phyloP scores from a whole-genome alignment of 2,113 vertebrate species.

The Garra rufa region DNA sequence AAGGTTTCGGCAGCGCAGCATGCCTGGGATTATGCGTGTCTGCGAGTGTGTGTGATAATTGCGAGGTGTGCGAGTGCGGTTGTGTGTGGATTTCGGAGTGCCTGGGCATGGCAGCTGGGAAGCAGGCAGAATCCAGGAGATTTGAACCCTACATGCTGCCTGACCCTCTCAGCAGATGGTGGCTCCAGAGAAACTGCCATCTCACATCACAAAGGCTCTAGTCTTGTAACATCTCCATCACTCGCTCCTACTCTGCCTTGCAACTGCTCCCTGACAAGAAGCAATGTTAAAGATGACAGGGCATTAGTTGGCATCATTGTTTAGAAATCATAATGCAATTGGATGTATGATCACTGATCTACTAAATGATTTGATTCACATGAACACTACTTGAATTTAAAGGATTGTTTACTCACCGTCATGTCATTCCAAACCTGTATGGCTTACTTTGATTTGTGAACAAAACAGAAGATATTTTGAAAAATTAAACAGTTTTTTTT shows the following conservation, averaged over 20 bases:
- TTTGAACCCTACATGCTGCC: slow-evolving; percentile 74
- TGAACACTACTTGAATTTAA: not conserved
- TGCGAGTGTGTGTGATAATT: slow-evolving; percentile 48
- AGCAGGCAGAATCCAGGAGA: slow-evolving; percentile 77
- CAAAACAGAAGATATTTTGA: not conserved
- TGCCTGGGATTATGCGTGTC: slow-evolving; percentile 47
- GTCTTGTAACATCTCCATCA: slow-evolving; percentile 81
- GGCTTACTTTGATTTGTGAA: not conserved
- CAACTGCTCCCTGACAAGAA: slow-evolving; percentile 35
- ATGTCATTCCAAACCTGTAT: not conserved
- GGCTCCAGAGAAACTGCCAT: slow-evolving; percentile 77
- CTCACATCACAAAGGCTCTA: slow-evolving; percentile 75
- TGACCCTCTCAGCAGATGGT: slow-evolving; percentile 82
- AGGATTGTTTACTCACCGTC: not conserved
- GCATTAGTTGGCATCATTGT: slow-evolving; percentile 59
- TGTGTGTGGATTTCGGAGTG: slow-evolving; percentile 56
- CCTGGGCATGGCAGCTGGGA: slow-evolving; percentile 78
- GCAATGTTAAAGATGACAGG: slow-evolving; percentile 59
- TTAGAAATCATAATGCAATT: not conserved
- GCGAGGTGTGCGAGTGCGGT: slow-evolving; percentile 51
- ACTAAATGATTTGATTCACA: slow-evolving; percentile 1
- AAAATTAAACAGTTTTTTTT: not conserved
- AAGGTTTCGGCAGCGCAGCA: slow-evolving; percentile 28
- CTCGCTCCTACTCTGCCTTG: slow-evolving; percentile 65
- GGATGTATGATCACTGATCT: not conserved